Conservation (phyloP, 2,888 invertebrate species). For the Drymonia ruficornis region DNA sequence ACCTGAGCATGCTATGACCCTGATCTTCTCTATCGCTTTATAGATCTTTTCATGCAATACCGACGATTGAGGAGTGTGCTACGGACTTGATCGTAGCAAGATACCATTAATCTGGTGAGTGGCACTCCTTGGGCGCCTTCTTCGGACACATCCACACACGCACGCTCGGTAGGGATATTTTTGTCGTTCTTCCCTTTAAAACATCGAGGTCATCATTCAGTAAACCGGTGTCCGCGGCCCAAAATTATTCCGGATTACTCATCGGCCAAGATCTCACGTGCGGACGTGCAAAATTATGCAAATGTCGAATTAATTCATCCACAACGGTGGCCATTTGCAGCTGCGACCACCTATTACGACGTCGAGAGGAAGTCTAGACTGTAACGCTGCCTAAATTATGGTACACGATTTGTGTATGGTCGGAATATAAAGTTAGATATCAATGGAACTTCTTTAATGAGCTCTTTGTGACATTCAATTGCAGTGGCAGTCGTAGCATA, state of each 20-base stretch:
- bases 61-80: too few relatives aligned
- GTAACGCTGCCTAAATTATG: constrained; percentile 31
- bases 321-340: constrained; percentile 26
- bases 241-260: constrained; percentile 13
- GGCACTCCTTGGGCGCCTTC: too few relatives aligned
- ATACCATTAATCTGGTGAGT: too few relatives aligned
- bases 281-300: constrained; percentile 33
- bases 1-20: too few relatives aligned
- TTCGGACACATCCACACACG: too few relatives aligned
- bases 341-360: constrained; percentile 25
- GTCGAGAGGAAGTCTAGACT: constrained; percentile 33
- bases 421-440: constrained; percentile 30
- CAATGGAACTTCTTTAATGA: constrained; percentile 19
- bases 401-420: constrained; percentile 21
- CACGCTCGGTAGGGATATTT: too few relatives aligned
- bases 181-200: too few relatives aligned
- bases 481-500: background rate
- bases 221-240: background rate
- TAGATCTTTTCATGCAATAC: too few relatives aligned
- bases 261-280: constrained; percentile 10
- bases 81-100: too few relatives aligned
- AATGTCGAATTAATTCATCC: constrained; percentile 32
- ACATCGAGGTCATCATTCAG: too few relatives aligned
- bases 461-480: background rate
- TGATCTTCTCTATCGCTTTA: too few relatives aligned